Evolutionary conservation across 2,113 vertebrate species (phyloP).

Genomic region (Pelobates fuscus): DNA sequence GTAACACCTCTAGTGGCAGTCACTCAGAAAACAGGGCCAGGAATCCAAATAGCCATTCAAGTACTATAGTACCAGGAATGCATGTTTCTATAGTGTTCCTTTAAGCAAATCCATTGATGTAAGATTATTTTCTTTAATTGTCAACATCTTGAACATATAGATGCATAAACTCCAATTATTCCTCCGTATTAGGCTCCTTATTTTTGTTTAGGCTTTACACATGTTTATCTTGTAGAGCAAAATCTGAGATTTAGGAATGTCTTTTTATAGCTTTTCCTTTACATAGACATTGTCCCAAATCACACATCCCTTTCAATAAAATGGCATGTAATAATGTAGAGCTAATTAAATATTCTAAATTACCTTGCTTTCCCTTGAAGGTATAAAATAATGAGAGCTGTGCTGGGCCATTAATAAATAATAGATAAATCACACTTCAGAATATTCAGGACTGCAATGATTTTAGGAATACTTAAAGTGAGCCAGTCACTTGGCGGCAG

Average conservation of each 20-base stretch:
- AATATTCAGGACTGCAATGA: background rate
- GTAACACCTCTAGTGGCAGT: no score
- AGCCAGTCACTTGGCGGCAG: no score
- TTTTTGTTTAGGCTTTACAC: background rate
- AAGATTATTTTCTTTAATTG: no score
- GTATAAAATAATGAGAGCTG: slow-evolving; percentile 36
- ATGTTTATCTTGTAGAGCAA: background rate
- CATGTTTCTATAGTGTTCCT: no score
- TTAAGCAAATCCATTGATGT: no score
- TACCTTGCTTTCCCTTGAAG: slow-evolving; percentile 37
- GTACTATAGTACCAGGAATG: no score
- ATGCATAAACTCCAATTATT: no score
- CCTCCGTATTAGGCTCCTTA: background rate
- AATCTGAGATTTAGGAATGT: background rate
- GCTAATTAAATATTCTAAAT: slow-evolving; percentile 38
- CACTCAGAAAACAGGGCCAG: no score
- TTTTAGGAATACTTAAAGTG: background rate
- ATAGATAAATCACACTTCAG: slow-evolving; percentile 5
- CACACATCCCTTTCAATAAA: slow-evolving; percentile 28
- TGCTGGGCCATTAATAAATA: slow-evolving; percentile 28
- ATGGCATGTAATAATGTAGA: slow-evolving; percentile 16
- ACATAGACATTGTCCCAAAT: background rate
- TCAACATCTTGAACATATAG: no score
- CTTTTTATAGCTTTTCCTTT: background rate
- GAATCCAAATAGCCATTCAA: no score